phyloP scores from a whole-genome alignment of 2,113 vertebrate species.

The Benitochromis conjunctus region DNA sequence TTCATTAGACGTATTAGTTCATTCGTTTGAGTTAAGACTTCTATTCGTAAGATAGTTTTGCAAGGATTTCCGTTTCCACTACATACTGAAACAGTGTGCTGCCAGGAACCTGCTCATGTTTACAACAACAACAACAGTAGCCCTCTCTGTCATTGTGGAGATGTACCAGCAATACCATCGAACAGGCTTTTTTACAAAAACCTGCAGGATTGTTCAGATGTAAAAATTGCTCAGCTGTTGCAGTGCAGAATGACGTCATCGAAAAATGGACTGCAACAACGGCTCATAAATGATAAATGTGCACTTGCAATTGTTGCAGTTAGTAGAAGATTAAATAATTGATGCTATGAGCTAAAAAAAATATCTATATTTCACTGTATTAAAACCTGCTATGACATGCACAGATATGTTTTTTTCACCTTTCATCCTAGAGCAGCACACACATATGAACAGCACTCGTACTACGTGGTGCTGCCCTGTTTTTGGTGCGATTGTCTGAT shows the following conservation, averaged over 20 bases:
- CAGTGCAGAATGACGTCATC: not conserved
- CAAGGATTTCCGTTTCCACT: not conserved
- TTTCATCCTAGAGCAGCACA: not conserved
- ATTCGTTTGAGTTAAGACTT: rapidly evolving
- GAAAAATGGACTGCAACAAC: not conserved
- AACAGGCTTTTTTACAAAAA: not conserved
- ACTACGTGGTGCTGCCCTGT: not conserved
- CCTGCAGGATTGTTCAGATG: not conserved
- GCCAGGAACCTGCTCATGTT: not conserved
- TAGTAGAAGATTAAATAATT: not conserved
- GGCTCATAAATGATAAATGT: not conserved
- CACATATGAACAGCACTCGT: not conserved
- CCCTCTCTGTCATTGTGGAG: not conserved
- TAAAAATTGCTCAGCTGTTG: not conserved
- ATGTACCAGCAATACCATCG: not conserved
- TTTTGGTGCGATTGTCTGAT: not conserved
- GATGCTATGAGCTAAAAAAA: not conserved
- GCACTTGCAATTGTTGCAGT: not conserved
- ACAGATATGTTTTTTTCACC: not conserved
- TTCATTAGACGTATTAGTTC: not conserved
- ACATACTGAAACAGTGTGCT: not conserved
- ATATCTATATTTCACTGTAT: not conserved
- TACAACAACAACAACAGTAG: not conserved
- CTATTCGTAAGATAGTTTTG: not conserved
- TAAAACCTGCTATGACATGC: not conserved